A percentile compares a stretch with the other conserved stretches of the same genome.
These are phyloP conservation scores for Chrysolophus pictus DNA, from an alignment of 2,797 vertebrate species.

Conservation along the genomic window DNA sequence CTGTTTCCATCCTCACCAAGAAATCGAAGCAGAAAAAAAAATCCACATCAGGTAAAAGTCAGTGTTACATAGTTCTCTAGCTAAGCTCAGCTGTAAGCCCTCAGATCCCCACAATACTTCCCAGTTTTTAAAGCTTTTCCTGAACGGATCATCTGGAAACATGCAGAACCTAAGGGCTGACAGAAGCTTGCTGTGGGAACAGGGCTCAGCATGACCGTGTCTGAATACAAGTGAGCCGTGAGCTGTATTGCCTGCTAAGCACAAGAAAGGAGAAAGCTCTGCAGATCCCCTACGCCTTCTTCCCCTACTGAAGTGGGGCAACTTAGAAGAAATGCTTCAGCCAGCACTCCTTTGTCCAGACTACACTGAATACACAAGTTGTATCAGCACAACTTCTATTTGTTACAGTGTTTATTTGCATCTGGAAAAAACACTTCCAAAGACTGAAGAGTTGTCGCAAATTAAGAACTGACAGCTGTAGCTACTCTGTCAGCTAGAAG, in stretches of 20 bases:
- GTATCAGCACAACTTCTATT: not conserved
- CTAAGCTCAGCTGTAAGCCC: not conserved
- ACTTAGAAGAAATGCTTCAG: not conserved
- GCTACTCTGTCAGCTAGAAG: not conserved
- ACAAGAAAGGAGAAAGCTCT: not conserved
- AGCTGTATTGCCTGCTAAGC: not conserved
- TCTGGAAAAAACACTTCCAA: not conserved
- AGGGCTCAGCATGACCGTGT: not conserved
- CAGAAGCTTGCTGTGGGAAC: not conserved
- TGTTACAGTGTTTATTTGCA: not conserved
- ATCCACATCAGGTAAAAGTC: not conserved
- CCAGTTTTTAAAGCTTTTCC: not conserved
- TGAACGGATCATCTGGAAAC: not conserved
- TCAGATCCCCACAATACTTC: not conserved
- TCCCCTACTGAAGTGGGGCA: not conserved
- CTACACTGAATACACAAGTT: not conserved
- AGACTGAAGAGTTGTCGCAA: not conserved
- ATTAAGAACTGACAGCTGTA: not conserved
- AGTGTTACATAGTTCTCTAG: not conserved
- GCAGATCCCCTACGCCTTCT: not conserved
- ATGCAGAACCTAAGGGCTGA: not conserved
- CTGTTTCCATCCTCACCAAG: slow-evolving; percentile 3
- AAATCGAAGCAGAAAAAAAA: slow-evolving; percentile 10
- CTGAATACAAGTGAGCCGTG: not conserved
- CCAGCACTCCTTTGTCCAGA: not conserved